Evolutionary conservation across 37 sponge, comb jelly and placozoan genomes (phyloP), one percentile per base, ranked within the genome.

Genomic region (Chondrilla cf. caribensis): DNA sequence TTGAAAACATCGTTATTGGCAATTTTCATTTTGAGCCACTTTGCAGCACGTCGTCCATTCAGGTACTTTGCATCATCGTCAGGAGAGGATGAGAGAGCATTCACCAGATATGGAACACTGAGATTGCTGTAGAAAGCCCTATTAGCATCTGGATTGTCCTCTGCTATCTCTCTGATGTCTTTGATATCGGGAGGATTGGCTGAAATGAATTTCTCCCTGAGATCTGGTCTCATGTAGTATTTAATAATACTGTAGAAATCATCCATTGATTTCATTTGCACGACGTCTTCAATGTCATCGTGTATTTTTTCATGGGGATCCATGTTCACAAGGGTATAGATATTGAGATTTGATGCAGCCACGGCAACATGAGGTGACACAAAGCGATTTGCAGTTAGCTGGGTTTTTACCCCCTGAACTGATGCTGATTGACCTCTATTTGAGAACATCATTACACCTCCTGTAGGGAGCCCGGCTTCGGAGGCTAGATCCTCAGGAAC

Each of bases 231-330:
- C 67, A 65, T 65, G 67, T 65, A 65, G 29, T 65, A 65, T 15
- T 65, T 29, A 9, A 65, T 29, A 18, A 65, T 65, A 35, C 33
- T 65, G 25, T 65, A 65, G 18, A 65, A 65, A 32, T 65, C 67
- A 14, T 65, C 67, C 67, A 65, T 65, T 65, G 67, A 65, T 65
- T 65, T 65, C 11, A 7, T 6, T 14, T 65, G 67, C 8, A 65
- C 67, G 33, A 35, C 67, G 33, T 65, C 67, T 14, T 35, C 67
- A 22, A 32, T 65, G 29, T 65, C 33, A 32, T 32, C 67, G 33
- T 65, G 14, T 35, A 65, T 32, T 35, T 29, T 65, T 65, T 29
- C 29, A 65, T 65, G 33, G 31, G 67, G 67, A 18, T 65, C 33
- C 67, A 65, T 65, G 32, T 32, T 32, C n/a, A n/a, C n/a, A n/a